Conservation (phyloP, 2,113 vertebrate species). For the Perca schrenkii region DNA sequence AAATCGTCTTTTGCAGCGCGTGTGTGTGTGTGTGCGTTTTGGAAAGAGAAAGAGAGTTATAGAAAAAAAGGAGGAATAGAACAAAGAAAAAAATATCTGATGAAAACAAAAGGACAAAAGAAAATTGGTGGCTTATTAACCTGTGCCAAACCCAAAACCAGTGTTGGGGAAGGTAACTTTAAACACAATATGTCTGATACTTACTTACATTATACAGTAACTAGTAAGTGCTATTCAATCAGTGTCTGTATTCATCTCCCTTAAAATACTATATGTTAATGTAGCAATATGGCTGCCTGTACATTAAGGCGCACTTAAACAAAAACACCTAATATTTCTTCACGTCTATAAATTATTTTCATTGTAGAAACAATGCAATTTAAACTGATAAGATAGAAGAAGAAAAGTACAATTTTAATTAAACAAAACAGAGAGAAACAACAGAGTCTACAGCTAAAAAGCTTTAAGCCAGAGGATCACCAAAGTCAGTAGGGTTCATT, state of each 20-base stretch:
- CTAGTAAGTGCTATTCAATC: neutral
- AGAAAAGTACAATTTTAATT: no score
- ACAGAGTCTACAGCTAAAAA: no score
- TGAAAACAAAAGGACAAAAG: neutral
- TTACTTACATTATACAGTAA: neutral
- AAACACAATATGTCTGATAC: neutral
- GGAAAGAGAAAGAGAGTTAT: neutral
- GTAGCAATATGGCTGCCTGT: neutral
- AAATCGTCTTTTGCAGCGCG: conserved; percentile 22
- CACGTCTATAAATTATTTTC: neutral
- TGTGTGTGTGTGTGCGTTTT: conserved; percentile 6
- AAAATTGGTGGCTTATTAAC: neutral
- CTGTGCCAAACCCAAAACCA: neutral
- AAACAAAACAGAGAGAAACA: no score
- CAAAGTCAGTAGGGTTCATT: neutral
- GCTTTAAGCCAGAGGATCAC: neutral
- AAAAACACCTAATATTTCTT: neutral
- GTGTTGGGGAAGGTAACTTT: neutral
- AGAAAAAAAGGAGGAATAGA: neutral
- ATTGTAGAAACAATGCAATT: no score
- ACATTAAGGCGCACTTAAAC: neutral
- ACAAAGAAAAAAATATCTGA: neutral
- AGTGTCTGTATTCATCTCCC: neutral
- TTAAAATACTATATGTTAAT: neutral
- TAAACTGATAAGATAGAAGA: no score